Percentiles rank a stretch among this genome's conserved stretches.
phyloP scores from a whole-genome alignment of 2,888 invertebrate species.

The Netelia fuscicornis region DNA sequence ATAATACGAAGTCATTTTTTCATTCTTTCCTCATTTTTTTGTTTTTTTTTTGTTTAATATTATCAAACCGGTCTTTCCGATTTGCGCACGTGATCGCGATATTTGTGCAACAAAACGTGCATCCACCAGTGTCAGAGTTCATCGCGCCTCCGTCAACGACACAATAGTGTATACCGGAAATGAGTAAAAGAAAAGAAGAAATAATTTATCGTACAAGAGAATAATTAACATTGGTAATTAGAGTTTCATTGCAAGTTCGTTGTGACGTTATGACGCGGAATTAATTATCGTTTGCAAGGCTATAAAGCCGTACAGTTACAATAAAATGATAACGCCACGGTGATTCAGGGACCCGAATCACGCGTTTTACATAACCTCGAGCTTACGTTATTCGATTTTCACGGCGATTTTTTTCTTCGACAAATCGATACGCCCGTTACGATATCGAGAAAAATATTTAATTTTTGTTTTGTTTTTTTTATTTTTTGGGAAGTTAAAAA shows the following conservation, averaged over 20 bases:
- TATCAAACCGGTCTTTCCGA: background rate
- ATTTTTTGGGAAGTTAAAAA: background rate
- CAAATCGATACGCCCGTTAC: no score
- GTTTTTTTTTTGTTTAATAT: background rate
- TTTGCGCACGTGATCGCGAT: conserved; percentile 2
- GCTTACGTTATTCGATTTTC: background rate
- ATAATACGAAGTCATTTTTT: background rate
- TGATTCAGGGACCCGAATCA: background rate
- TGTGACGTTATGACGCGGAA: conserved; percentile 38
- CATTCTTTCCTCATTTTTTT: background rate
- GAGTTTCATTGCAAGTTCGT: conserved; percentile 65
- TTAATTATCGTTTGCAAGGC: conserved; percentile 59
- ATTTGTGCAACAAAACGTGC: conserved; percentile 31
- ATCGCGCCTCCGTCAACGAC: conserved; percentile 47
- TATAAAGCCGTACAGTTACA: background rate
- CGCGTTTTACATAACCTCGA: background rate
- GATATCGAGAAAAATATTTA: background rate
- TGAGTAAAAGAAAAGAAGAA: conserved; percentile 46
- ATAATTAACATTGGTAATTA: conserved; percentile 69
- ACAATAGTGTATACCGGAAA: conserved; percentile 61
- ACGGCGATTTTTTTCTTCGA: background rate
- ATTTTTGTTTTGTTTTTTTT: background rate
- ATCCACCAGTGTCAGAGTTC: conserved; percentile 68
- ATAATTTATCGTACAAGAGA: conserved; percentile 59
- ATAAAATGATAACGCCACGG: background rate